Conservation (phyloP, 2,113 vertebrate genomes). For the Crotophaga sulcirostris region DNA sequence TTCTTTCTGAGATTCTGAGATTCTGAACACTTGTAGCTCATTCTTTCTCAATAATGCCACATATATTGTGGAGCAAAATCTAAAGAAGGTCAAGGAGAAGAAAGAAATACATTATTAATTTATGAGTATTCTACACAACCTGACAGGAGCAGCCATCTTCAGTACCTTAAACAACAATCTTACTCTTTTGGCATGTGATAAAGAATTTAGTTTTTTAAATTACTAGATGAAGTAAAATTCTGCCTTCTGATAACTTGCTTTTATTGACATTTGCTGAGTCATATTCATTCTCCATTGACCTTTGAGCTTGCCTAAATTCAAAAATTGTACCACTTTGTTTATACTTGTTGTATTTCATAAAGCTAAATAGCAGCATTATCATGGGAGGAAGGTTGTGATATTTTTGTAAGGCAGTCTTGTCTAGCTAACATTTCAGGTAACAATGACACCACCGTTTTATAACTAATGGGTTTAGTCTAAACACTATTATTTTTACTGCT, state of each 20-base stretch:
- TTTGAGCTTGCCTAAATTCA: not conserved
- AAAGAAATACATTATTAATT: not conserved
- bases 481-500: not conserved
- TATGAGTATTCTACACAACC: not conserved
- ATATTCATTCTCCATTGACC: not conserved
- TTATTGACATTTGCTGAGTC: not conserved
- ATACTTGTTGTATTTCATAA: not conserved
- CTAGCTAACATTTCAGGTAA: not conserved
- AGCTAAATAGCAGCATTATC: not conserved
- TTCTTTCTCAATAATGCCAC: not conserved
- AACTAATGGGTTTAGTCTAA: not conserved
- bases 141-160: not conserved
- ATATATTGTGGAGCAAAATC: not conserved
- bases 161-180: not conserved
- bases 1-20: not conserved
- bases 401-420: not conserved
- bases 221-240: not conserved
- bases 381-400: not conserved
- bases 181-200: not conserved
- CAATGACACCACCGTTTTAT: not conserved
- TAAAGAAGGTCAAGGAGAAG: not conserved
- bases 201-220: not conserved
- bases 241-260: not conserved
- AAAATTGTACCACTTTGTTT: not conserved
- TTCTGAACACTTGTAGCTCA: not conserved